Base-by-base conservation (phyloP, 2,113 vertebrate genomes). In the Guaruba guarouba region DNA sequence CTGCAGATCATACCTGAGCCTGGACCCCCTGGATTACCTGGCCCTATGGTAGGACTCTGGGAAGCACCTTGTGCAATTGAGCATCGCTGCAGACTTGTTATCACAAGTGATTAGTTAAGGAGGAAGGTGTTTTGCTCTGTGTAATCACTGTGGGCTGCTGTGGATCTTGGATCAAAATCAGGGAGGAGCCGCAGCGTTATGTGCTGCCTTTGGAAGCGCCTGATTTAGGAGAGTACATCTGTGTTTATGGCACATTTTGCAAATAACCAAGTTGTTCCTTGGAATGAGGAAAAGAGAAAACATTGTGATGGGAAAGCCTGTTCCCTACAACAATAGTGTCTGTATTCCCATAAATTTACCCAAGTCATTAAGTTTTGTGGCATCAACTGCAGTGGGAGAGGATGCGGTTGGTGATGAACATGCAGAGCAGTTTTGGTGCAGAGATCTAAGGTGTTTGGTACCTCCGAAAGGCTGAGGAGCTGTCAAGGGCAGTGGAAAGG, bases 1-100 rank as follows among this genome's bases (percentile, higher is more conserved):
- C 96, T 98, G 86, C 99, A 99, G 98, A 98, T 99, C 97, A 99
- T 99, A 88, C 98, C 98, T 33, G 98, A 99, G 93, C 99, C 99
- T 0, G 99, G 99, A 20, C 98, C 98, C 11, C 99, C 99, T 0
- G 99, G 99, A 4, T 98, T 98, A n/a, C 98, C 98, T 0, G 99
- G 98, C 41, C 98, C 98, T 52, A 96, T 94, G 97, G 99, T 98
- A 98, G 97, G 98, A 86, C 49, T 75, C 39, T 68, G 64, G 75
- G 46, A 70, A 92, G 41, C 1, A 0, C 17, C 44, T 68, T 1
- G 3, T 31, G 25, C 29, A 24, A 3, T 9, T 25, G 44, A 63
- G 54, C 27, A 11, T 33, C 23, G 19, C 67, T 89, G 75, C 43
- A 67, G 46, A 82, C 73, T 39, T 17, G 20, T 74, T 63, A 46